Conservation (phyloP, 2,797 vertebrate species). For the Megalops cyprinoides region DNA sequence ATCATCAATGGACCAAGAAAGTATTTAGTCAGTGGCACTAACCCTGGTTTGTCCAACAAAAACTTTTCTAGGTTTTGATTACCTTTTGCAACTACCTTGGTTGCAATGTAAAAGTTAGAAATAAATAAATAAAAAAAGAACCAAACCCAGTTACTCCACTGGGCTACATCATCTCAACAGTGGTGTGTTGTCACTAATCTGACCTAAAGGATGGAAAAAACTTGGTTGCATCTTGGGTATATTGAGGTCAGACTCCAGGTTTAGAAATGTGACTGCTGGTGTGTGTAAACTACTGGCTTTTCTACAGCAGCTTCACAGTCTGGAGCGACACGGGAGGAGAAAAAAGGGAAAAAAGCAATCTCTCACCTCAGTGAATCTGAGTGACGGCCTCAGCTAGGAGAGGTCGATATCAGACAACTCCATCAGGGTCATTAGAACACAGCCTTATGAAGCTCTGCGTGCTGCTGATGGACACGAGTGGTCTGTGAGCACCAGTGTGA, state of each 20-base stretch:
- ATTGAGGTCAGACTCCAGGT: not conserved
- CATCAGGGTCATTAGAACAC: not conserved
- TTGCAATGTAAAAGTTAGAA: too few relatives aligned
- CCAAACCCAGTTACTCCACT: not conserved
- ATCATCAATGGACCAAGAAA: too few relatives aligned
- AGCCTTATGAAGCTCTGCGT: slow-evolving; percentile 15
- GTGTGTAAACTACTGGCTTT: not conserved
- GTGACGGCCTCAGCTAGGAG: not conserved
- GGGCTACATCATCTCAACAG: not conserved
- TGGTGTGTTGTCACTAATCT: not conserved
- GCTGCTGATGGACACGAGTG: not conserved
- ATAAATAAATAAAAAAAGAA: too few relatives aligned
- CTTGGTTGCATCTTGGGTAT: too few relatives aligned
- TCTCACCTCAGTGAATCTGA: slow-evolving; percentile 7
- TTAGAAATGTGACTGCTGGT: not conserved
- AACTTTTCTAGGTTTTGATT: too few relatives aligned
- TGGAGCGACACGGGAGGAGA: not conserved
- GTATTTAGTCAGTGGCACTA: too few relatives aligned
- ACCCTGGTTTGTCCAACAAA: too few relatives aligned
- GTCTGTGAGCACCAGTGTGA: not conserved
- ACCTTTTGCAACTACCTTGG: too few relatives aligned
- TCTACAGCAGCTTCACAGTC: not conserved
- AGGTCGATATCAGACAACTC: slow-evolving; percentile 8
- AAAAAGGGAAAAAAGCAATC: slow-evolving; percentile 6
- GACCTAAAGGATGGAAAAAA: not conserved